Evolutionary conservation across 2,888 invertebrate genomes (phyloP).

Genomic region (Zelleria hepariella): DNA sequence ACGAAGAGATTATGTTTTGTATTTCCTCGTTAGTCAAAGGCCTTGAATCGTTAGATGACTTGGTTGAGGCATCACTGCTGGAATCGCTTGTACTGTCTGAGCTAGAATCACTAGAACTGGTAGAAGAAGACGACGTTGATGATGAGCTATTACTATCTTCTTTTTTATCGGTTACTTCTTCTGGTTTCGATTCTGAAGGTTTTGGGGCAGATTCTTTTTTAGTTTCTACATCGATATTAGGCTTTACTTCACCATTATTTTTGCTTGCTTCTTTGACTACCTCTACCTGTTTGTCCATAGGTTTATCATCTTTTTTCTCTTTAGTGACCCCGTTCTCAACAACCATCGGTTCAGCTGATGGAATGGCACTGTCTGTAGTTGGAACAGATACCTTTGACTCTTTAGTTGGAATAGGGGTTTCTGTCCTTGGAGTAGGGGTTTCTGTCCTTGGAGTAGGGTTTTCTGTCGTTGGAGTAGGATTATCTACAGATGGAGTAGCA

Average conservation of each 20-base stretch:
- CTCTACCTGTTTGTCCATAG: too few species aligned
- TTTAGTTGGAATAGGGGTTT: not conserved
- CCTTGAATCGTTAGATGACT: slow-evolving; percentile 45
- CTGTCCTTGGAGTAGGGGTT: not conserved
- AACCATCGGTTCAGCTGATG: not conserved
- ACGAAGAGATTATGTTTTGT: slow-evolving; percentile 75
- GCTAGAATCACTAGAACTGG: slow-evolving; percentile 72
- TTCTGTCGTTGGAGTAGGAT: not conserved
- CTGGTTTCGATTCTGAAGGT: not conserved
- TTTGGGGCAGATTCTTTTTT: too few species aligned
- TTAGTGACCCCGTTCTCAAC: not conserved
- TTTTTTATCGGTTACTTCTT: slow-evolving; percentile 20
- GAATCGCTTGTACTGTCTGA: slow-evolving; percentile 67
- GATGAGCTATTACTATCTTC: slow-evolving; percentile 51
- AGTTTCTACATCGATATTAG: not conserved
- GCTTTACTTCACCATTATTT: not conserved
- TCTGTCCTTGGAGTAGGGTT: not conserved
- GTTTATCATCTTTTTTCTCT: not conserved
- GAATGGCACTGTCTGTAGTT: not conserved
- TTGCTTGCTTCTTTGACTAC: not conserved
- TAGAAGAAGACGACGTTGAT: slow-evolving; percentile 59
- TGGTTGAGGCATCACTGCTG: slow-evolving; percentile 63
- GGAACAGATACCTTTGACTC: not conserved
- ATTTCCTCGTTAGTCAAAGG: slow-evolving; percentile 67
- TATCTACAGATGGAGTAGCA: not conserved